phyloP scores from a whole-genome alignment of 2,888 invertebrate genomes.

The Pristionchus mayeri region DNA sequence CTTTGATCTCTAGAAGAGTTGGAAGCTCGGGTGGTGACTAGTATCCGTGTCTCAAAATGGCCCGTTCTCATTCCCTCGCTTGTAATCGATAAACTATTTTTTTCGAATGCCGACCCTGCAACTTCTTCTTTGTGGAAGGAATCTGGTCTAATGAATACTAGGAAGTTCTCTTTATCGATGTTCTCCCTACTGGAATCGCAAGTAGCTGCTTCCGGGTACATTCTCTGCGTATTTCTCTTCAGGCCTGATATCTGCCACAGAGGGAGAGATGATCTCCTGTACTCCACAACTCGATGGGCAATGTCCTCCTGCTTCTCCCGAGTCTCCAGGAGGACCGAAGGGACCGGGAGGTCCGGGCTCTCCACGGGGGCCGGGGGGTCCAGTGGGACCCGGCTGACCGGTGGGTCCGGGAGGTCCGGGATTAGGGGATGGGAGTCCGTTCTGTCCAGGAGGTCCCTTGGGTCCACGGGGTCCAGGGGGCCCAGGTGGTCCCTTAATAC shows the following conservation, averaged over 20 bases:
- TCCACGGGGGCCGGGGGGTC: constrained; percentile 74
- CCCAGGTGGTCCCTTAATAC: constrained; percentile 75
- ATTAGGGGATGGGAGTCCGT: constrained; percentile 73
- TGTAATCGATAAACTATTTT: background rate
- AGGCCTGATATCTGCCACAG: constrained; percentile 63
- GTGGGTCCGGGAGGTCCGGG: constrained; percentile 74
- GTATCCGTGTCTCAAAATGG: constrained; percentile 37
- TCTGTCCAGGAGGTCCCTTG: constrained; percentile 74
- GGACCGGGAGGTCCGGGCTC: constrained; percentile 73
- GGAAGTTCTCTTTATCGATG: background rate
- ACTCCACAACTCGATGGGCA: constrained; percentile 75
- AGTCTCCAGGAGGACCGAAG: constrained; percentile 73
- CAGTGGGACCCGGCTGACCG: constrained; percentile 69
- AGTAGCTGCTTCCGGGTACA: constrained; percentile 36
- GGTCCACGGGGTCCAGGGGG: constrained; percentile 74
- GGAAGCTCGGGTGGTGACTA: background rate
- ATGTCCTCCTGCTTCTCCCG: constrained; percentile 75
- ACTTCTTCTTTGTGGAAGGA: no score
- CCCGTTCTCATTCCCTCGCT: constrained; percentile 6
- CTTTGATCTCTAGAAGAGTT: constrained; percentile 4
- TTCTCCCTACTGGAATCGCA: constrained; percentile 45
- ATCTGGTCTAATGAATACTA: background rate
- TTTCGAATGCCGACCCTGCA: no score
- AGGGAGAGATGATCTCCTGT: constrained; percentile 75
- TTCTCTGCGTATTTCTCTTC: constrained; percentile 48